Percentiles rank a stretch among this genome's conserved stretches.
phyloP scores from a whole-genome alignment of 1,140 invertebrate genomes.

The Hestina assimilis region DNA sequence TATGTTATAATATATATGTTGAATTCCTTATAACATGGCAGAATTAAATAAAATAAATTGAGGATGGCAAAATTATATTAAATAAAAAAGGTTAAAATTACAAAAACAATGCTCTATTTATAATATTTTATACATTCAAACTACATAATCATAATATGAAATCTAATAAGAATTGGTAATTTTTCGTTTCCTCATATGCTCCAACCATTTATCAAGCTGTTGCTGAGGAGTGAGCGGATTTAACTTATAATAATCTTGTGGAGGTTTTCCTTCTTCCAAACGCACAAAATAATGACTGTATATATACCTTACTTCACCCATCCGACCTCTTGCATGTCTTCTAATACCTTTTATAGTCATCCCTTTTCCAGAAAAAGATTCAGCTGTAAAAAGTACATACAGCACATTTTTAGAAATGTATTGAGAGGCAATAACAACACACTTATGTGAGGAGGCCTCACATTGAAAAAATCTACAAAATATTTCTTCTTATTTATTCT shows the following conservation, averaged over 20 bases:
- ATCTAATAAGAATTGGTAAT: conserved; percentile 84
- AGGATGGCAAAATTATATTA: too few species aligned
- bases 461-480: too few species aligned
- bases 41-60: too few species aligned
- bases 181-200: conserved; percentile 84
- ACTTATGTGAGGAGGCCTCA: too few species aligned
- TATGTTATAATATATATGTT: too few species aligned
- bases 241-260: conserved; percentile 87
- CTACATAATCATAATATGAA: neutral
- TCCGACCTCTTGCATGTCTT: conserved; percentile 86
- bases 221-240: conserved; percentile 84
- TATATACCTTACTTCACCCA: conserved; percentile 87
- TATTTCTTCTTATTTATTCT: too few species aligned
- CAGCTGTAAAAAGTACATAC: conserved; percentile 85
- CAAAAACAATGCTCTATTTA: too few species aligned
- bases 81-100: too few species aligned
- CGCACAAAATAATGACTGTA: conserved; percentile 93
- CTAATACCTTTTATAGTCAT: conserved; percentile 88
- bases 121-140: neutral
- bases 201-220: conserved; percentile 86
- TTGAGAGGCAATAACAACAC: too few species aligned
- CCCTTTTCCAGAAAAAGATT: conserved; percentile 90
- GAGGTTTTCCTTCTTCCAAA: conserved; percentile 95
- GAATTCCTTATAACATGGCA: too few species aligned
- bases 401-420: too few species aligned